Evolutionary conservation across 1,140 invertebrate species (phyloP).

Genomic region (Panagrolaimus sp.): DNA sequence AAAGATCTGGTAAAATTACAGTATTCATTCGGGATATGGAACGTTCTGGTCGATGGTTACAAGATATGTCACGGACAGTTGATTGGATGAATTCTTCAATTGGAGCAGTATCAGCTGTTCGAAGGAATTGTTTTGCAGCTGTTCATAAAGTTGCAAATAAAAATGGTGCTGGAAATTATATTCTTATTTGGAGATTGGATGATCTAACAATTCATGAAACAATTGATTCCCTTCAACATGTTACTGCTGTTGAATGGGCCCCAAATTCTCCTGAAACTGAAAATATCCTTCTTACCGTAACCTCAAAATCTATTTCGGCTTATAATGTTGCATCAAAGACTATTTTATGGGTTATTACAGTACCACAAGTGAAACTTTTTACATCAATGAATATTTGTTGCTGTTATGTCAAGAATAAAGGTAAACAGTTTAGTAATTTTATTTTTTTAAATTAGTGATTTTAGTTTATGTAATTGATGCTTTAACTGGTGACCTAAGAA

Average conservation of each 20-base stretch:
- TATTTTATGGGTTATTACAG: constrained; percentile 23
- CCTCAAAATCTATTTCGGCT: constrained; percentile 2
- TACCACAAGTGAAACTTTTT: constrained; percentile 24
- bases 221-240: constrained; percentile 11
- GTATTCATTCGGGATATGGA: constrained; percentile 18
- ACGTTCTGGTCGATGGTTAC: constrained; percentile 6
- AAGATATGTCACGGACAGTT: constrained; percentile 22
- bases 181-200: constrained; percentile 22
- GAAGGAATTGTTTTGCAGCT: constrained; percentile 24
- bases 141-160: constrained; percentile 11
- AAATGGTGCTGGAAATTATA: neutral
- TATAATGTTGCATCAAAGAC: constrained; percentile 14
- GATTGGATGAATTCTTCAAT: constrained; percentile 29
- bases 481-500: neutral
- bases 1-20: constrained; percentile 14
- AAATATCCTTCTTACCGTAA: constrained; percentile 22
- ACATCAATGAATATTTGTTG: constrained; percentile 18
- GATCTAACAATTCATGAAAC: constrained; percentile 12
- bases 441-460: too few species aligned
- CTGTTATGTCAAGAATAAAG: constrained; percentile 6
- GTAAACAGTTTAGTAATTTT: too few species aligned
- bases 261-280: constrained; percentile 10
- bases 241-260: constrained; percentile 20
- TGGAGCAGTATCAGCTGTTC: constrained; percentile 15
- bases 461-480: constrained; percentile 2